Evolutionary conservation across 2,888 invertebrate genomes (phyloP), one percentile per base, ranked within the genome.

Genomic region (Nemotelus nigrinus): DNA sequence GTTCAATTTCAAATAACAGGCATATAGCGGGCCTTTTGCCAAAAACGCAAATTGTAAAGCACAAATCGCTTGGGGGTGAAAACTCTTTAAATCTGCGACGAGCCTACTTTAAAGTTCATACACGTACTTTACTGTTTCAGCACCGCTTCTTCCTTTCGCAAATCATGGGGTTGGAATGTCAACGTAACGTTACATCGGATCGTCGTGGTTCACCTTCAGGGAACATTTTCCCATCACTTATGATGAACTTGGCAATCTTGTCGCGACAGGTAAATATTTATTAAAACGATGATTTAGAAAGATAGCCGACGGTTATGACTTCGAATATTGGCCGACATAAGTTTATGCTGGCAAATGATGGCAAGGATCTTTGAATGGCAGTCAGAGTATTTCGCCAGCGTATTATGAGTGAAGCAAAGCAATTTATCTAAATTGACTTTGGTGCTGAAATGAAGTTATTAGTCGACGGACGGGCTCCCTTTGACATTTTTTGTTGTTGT

Each of bases 251-350:
- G 47, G 41, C 47, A 74, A 63, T 74, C 47, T 74, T 74, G 63
- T 74, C 60, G 8, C 48, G 74, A 74, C 74, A 74, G 48, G 74
- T 74, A 74, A 74, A 74, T 74, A 74, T 74, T 74, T 74, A 74
- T 74, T 60, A 48, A 50, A 50, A 39, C 63, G 63, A 74, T 74
- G 74, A 74, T 74, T 74, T 74, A 48, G 47, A 74, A 70, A 74
- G 74, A 60, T 74, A 60, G 74, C 63, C 74, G 48, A 45, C 74
- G 74, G 63, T 74, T 60, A 74, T 48, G n/a, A 63, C 60, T 63
- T 25, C 39, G 43, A 60, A 58, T 74, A 74, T 60, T 60, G 45
- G 7, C 1, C 8, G 44, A 25, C 43, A 58, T 44, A 39, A 58
- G 47, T 58, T 58, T 39, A 58, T 39, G 25, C 5, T 57, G 58